Conservation (phyloP, 1,140 invertebrate genomes). For the Calosoma granatense region DNA sequence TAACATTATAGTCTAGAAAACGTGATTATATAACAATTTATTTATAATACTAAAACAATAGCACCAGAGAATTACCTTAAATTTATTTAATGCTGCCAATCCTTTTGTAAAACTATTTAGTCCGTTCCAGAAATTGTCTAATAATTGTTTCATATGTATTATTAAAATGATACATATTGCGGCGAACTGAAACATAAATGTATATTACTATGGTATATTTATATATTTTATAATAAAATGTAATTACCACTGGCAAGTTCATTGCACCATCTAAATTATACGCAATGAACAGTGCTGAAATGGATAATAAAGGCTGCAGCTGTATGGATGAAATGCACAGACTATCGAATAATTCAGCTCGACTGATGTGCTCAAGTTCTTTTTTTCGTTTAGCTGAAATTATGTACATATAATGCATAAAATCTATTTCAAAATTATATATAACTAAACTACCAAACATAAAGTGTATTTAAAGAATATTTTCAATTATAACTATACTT, state of each 20-base stretch:
- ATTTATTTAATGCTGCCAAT: slow-evolving; percentile 22
- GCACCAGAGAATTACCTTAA: slow-evolving; percentile 20
- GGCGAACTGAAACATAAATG: slow-evolving; percentile 19
- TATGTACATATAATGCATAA: not conserved
- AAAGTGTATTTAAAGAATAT: too few relatives aligned
- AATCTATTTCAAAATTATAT: not conserved
- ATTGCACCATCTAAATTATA: slow-evolving; percentile 10
- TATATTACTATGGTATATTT: not conserved
- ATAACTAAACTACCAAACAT: too few relatives aligned
- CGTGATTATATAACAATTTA: not conserved
- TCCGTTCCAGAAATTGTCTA: slow-evolving; percentile 23
- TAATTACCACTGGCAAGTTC: not conserved
- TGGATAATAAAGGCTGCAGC: slow-evolving; percentile 21
- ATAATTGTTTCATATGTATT: slow-evolving; percentile 22
- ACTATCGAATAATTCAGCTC: slow-evolving; percentile 22
- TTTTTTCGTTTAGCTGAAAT: slow-evolving; percentile 18
- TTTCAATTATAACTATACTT: too few relatives aligned
- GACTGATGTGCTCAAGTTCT: slow-evolving; percentile 21
- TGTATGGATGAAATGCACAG: slow-evolving; percentile 24
- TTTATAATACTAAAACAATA: not conserved
- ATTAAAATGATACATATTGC: slow-evolving; percentile 23
- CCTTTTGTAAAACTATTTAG: slow-evolving; percentile 24
- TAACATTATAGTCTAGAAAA: slow-evolving; percentile 20
- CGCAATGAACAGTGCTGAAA: slow-evolving; percentile 16
- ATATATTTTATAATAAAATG: too few relatives aligned